Percentiles rank a stretch among this genome's conserved stretches.
Evolutionary conservation across 1,140 invertebrate species (phyloP).

Genomic region (Lamellibrachia luymesi): DNA sequence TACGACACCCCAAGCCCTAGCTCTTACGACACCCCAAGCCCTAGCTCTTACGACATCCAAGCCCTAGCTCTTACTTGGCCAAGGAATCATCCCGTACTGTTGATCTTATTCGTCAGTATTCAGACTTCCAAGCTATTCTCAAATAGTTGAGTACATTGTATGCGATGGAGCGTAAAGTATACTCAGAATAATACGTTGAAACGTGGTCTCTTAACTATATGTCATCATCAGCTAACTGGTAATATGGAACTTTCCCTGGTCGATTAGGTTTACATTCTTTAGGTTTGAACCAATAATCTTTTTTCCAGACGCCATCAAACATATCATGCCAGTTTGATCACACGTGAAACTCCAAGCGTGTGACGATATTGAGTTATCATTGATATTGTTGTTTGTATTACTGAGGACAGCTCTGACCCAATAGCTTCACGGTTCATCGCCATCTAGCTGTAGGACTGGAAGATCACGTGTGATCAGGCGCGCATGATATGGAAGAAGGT

Average conservation of each 20-base stretch:
- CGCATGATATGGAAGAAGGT: too few relatives aligned
- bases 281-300: background rate
- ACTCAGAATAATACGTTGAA: background rate
- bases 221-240: background rate
- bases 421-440: too few relatives aligned
- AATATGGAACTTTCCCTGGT: background rate
- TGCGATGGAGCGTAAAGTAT: background rate
- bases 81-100: background rate
- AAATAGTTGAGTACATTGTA: background rate
- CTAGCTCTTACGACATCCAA: background rate
- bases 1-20: background rate
- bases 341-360: too few relatives aligned
- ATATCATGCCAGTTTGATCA: too few relatives aligned
- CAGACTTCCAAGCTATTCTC: background rate
- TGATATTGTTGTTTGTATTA: too few relatives aligned
- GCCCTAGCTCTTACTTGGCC: background rate
- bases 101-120: background rate
- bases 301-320: too few relatives aligned
- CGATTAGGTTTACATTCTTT: background rate
- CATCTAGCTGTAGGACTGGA: too few relatives aligned
- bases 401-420: too few relatives aligned
- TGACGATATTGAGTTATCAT: too few relatives aligned
- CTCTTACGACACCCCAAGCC: conserved; percentile 1
- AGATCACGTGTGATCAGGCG: too few relatives aligned
- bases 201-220: background rate